phyloP scores from a whole-genome alignment of 2,797 vertebrate genomes.

The Eutrigla gurnardus region DNA sequence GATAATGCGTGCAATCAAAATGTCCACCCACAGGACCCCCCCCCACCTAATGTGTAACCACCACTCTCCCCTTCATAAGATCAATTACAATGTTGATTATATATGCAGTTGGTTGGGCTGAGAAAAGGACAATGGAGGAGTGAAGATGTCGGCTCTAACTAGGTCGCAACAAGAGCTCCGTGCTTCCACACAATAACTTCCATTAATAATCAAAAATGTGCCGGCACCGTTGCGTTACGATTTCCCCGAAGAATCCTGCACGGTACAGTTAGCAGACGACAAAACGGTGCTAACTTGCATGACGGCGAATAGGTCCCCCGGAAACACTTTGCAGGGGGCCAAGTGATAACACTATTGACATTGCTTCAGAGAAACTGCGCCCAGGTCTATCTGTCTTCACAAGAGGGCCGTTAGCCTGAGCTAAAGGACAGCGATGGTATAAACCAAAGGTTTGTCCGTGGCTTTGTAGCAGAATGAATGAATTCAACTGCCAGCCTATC shows the following conservation, averaged over 20 bases:
- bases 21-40: slow-evolving; percentile 32
- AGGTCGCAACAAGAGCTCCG: slow-evolving; percentile 24
- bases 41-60: not conserved
- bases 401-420: slow-evolving; percentile 26
- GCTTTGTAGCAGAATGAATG: slow-evolving; percentile 30
- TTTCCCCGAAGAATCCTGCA: slow-evolving; percentile 31
- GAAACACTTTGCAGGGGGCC: slow-evolving; percentile 8
- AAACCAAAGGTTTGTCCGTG: slow-evolving; percentile 28
- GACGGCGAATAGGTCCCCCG: slow-evolving; percentile 41
- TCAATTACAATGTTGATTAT: slow-evolving; percentile 58
- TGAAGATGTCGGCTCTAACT: slow-evolving; percentile 35
- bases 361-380: slow-evolving; percentile 40
- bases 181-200: slow-evolving; percentile 38
- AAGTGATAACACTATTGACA: slow-evolving; percentile 43
- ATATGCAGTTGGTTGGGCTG: slow-evolving; percentile 31
- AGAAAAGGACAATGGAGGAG: slow-evolving; percentile 22
- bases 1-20: slow-evolving; percentile 58
- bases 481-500: slow-evolving; percentile 34
- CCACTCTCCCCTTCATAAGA: slow-evolving; percentile 43
- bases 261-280: slow-evolving; percentile 30
- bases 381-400: slow-evolving; percentile 40
- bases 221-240: slow-evolving; percentile 6
- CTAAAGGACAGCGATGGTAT: slow-evolving; percentile 31
- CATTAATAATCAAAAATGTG: slow-evolving; percentile 52
- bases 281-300: slow-evolving; percentile 47